Evolutionary conservation across 2,113 vertebrate species (phyloP), one percentile per base, ranked within the genome.

Genomic region (Cynocephalus volans): DNA sequence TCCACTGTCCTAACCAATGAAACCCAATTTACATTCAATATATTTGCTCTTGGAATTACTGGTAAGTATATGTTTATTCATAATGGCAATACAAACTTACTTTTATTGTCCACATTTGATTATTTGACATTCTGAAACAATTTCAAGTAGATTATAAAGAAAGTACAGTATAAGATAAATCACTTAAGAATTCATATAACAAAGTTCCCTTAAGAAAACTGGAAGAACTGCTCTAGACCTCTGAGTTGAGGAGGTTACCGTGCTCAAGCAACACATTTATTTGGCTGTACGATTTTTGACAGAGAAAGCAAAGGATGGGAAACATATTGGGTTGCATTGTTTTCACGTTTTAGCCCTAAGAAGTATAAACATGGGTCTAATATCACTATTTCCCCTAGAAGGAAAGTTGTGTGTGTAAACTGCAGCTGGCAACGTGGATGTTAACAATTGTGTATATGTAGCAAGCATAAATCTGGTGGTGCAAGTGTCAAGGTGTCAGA

Each of bases 151-250:
- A 76, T 89, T 82, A 62, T 13, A 79, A 82, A 41, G 76, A 21
- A 93, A 90, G 24, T n/a, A 60, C 17, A 33, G 8, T 41, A 24
- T 76, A 36, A 92, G 31, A 70, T 60, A 89, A 84, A 91, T 67
- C 41, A 91, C 48, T 41, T 92, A 94, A 64, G 48, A 31, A 69
- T 69, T 88, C 92, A 82, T 56, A 77, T 26, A 67, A 84, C 17
- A 67, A 81, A 81, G 13, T 69, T 95, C 93, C 31, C 23, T 77
- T n/a, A 93, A 85, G 28, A 33, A 88, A 82, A n/a, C 41, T 80
- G 28, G 13, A 94, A 76, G 93, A 77, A 94, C 14, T 58, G 26
- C 56, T 82, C 33, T 36, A 33, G n/a, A 83, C 21, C 50, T 60
- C 45, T 81, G 75, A 84, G 24, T 17, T 84, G 60, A 94, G 76